Conservation (phyloP, 2,888 invertebrate species). For the Acanthoscelides obtectus region DNA sequence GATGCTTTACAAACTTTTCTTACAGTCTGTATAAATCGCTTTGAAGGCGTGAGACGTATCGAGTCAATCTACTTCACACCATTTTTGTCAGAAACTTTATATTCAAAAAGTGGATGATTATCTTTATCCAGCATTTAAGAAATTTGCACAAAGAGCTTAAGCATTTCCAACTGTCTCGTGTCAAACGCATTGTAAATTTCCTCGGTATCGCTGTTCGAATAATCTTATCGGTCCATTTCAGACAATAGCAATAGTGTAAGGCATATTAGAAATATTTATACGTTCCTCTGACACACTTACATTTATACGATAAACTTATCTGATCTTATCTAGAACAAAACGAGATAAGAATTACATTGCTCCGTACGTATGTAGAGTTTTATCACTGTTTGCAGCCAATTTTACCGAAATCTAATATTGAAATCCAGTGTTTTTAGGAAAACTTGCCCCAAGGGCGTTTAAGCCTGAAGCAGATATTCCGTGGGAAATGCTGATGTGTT, state of each 20-base stretch:
- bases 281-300: not conserved
- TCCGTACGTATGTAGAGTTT: not conserved
- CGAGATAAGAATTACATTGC: not conserved
- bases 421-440: not conserved
- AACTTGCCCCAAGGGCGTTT: not conserved
- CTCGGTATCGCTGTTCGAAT: not conserved
- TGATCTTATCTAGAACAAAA: not conserved
- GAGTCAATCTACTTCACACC: too few relatives aligned
- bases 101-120: too few relatives aligned
- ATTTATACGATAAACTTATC: not conserved
- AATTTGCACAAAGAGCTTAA: not conserved
- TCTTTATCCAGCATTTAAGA: not conserved
- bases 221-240: not conserved
- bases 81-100: too few relatives aligned
- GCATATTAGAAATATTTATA: not conserved
- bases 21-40: too few relatives aligned
- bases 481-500: not conserved
- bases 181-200: not conserved
- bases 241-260: not conserved
- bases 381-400: not conserved
- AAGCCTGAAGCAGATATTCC: not conserved
- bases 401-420: not conserved
- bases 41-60: too few relatives aligned
- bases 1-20: too few relatives aligned
- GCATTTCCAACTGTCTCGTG: not conserved